A percentile compares a stretch with the other conserved stretches of the same genome.
Evolutionary conservation across 2,888 invertebrate genomes (phyloP).

Genomic region (Agrochola lota): DNA sequence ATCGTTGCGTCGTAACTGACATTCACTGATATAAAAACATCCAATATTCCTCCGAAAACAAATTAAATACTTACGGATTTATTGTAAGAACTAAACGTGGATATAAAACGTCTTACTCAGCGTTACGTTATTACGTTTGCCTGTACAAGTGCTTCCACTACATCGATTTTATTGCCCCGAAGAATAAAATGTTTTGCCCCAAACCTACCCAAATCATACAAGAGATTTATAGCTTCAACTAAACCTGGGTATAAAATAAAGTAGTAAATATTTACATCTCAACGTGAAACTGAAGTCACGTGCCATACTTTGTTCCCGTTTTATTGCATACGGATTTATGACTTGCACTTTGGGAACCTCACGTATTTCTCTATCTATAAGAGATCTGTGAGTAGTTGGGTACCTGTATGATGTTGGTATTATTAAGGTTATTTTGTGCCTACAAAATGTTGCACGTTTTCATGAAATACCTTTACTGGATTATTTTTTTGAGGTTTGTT

Average conservation of each 20-base stretch:
- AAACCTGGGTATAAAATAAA: conserved; percentile 75
- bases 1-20: background rate
- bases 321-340: conserved; percentile 85
- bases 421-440: conserved; percentile 5
- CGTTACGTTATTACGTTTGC: conserved; percentile 33
- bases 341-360: conserved; percentile 77
- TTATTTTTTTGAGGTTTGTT: background rate
- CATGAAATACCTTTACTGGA: background rate
- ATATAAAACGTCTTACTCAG: conserved; percentile 38
- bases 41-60: conserved; percentile 8
- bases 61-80: conserved; percentile 28
- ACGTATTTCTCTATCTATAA: too few relatives aligned
- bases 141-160: conserved; percentile 45
- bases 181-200: conserved; percentile 45
- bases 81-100: conserved; percentile 14
- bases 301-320: conserved; percentile 76
- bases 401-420: conserved; percentile 21
- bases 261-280: conserved; percentile 83
- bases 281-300: conserved; percentile 78
- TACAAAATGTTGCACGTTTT: background rate
- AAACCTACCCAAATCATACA: conserved; percentile 61
- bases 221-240: conserved; percentile 66
- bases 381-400: background rate
- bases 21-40: background rate
- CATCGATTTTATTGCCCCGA: conserved; percentile 37